These are phyloP conservation scores for Tragelaphus buxtoni DNA, from an alignment of 2,113 vertebrate species.

Conservation along the genomic window DNA sequence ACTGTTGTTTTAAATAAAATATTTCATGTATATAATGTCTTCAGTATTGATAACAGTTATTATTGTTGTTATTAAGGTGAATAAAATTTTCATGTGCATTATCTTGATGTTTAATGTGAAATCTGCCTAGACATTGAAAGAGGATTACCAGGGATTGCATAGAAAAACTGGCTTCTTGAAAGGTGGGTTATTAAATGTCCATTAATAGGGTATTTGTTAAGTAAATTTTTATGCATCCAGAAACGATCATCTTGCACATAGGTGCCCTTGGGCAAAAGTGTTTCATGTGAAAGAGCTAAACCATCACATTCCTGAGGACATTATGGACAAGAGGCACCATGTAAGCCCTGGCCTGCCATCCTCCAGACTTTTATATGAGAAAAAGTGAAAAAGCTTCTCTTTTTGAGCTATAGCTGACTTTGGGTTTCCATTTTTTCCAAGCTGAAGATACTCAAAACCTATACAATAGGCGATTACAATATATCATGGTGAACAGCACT, in stretches of 20 bases:
- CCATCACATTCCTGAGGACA: not conserved
- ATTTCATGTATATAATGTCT: not conserved
- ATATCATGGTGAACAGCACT: not conserved
- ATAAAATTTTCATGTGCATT: not conserved
- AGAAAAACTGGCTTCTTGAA: not conserved
- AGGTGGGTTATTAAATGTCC: not conserved
- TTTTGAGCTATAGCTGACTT: not conserved
- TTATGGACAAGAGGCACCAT: not conserved
- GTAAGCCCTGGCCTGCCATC: not conserved
- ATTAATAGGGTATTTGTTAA: not conserved
- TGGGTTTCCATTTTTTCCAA: not conserved
- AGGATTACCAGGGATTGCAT: not conserved
- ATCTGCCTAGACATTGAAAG: not conserved
- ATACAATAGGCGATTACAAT: not conserved
- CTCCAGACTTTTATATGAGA: not conserved
- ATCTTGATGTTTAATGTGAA: not conserved
- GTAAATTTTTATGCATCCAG: not conserved
- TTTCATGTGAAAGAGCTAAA: not conserved
- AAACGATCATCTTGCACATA: not conserved
- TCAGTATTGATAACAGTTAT: not conserved
- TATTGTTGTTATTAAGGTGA: not conserved
- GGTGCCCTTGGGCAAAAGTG: not conserved
- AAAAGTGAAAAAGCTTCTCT: not conserved
- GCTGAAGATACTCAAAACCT: not conserved
- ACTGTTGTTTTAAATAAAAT: not conserved